A percentile compares a stretch with the other conserved stretches of the same genome.
Evolutionary conservation across 2,888 invertebrate genomes (phyloP).

Genomic region (Brachypalpus laphriformis): DNA sequence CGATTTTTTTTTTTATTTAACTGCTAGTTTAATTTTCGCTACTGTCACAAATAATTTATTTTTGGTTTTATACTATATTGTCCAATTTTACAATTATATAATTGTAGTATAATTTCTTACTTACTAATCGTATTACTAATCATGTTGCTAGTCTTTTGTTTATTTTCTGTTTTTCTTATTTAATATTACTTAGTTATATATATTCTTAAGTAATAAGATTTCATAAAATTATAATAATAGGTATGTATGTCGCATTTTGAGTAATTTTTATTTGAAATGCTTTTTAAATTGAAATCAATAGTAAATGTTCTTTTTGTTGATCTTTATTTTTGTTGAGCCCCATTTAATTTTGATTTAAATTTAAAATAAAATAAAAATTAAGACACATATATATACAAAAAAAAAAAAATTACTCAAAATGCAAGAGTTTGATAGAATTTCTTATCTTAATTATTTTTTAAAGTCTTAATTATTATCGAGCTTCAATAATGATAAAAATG

Average conservation of each 20-base stretch:
- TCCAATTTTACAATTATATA: conserved; percentile 74
- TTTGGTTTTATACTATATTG: conserved; percentile 73
- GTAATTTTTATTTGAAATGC: background rate
- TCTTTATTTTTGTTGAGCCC: conserved; percentile 16
- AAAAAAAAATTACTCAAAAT: conserved; percentile 35
- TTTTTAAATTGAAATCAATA: conserved; percentile 24
- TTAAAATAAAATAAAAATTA: conserved; percentile 6
- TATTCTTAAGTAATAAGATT: background rate
- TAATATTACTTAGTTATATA: background rate
- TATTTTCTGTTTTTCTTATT: conserved; percentile 14
- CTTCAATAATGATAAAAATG: background rate
- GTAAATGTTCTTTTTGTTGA: background rate
- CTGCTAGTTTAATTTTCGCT: conserved; percentile 11
- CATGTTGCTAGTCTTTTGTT: background rate
- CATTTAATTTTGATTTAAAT: conserved; percentile 49
- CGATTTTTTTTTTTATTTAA: conserved; percentile 14
- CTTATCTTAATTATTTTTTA: conserved; percentile 36
- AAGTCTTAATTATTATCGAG: conserved; percentile 8
- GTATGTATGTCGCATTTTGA: conserved; percentile 39
- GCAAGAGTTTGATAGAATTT: conserved; percentile 18
- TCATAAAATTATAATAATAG: background rate
- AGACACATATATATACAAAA: background rate
- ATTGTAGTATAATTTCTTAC: conserved; percentile 65
- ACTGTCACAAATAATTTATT: conserved; percentile 34
- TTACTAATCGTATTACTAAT: conserved; percentile 28